Base-by-base conservation (phyloP, 2,888 invertebrate genomes). In the Ashinkailepas kermadecensis region DNA sequence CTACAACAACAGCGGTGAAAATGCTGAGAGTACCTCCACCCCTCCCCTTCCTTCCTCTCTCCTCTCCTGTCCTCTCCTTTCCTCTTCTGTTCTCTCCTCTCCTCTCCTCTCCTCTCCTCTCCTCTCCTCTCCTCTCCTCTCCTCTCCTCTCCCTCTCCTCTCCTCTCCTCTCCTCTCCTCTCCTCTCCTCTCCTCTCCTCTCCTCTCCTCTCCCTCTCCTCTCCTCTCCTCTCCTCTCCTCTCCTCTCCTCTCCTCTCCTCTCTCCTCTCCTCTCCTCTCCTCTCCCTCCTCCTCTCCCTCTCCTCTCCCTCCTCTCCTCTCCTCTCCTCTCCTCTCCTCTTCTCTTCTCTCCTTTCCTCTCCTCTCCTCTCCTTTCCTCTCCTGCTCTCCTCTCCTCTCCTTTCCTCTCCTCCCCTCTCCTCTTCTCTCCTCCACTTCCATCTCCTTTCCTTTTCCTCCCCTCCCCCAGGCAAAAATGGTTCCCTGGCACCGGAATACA, bases 31-130 rank as follows among this genome's bases (percentile, higher is more conserved):
- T 39, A 4, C 39, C 39, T 39, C 39, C 39, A n/a, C 39, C 39
- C 39, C 39, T 39, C 39, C 39, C 39, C 39, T 39, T 39, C 39
- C 54, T 58, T 81, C 39, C 82, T 82, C 59, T 54, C 59, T 54
- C 82, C 65, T 58, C 56, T n/a, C 56, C 82, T 54, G 10, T 15
- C 39, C 23, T 56, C 82, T 54, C 56, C 39, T 82, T 21, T 82
- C 65, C 82, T 54, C 54, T 25, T 82, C 58, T 21, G 13, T 39
- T 58, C 82, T 23, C 82, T 64, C 21, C 82, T 82, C 58, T 54
- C 56, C 25, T 39, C 64, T 21, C 39, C n/a, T n/a, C 78, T 79
- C 78, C 21, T 79, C 39, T 21, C 39, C 54, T 54, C 39, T 21
- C 54, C 82, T 23, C 67, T 82, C 25, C 78, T 81, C 21, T n/a